These are phyloP conservation scores for Paraescarpia echinospica DNA, from an alignment of 1,140 invertebrate genomes.

Conservation along the genomic window DNA sequence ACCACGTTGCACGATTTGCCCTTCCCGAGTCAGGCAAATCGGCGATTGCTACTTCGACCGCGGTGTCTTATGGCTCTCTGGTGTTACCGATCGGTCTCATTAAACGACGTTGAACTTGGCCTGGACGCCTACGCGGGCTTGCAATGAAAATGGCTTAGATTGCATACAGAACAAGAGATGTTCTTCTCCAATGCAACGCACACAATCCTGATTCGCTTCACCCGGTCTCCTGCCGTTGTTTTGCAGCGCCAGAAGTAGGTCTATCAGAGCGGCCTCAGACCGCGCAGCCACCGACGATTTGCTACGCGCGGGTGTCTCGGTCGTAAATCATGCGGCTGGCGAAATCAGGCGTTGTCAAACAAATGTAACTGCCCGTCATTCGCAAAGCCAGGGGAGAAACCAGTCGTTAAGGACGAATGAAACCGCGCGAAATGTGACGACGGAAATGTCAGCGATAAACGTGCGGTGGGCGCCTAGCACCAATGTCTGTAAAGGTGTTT, in stretches of 20 bases:
- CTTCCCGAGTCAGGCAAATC: neutral
- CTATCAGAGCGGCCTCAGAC: neutral
- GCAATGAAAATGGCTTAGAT: neutral
- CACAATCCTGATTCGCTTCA: neutral
- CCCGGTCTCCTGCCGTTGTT: neutral
- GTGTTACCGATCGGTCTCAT: neutral
- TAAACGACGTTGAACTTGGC: neutral
- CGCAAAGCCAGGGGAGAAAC: neutral
- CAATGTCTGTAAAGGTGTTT: neutral
- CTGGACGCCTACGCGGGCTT: neutral
- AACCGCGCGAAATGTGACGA: neutral
- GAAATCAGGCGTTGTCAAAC: constrained; percentile 12
- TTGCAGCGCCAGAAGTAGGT: neutral
- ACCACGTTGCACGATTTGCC: neutral
- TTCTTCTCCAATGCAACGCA: neutral
- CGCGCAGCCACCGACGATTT: neutral
- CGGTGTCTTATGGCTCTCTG: neutral
- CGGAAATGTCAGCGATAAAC: neutral
- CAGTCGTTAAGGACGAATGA: constrained; percentile 6
- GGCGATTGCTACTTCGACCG: neutral
- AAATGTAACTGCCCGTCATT: neutral
- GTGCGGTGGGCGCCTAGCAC: neutral
- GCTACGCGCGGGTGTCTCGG: neutral
- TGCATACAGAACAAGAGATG: neutral
- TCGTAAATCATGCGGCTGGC: constrained; percentile 7